A percentile compares a stretch with the other conserved stretches of the same genome.
Conservation (phyloP, 1,140 invertebrate species). For the Gryon sp. region DNA sequence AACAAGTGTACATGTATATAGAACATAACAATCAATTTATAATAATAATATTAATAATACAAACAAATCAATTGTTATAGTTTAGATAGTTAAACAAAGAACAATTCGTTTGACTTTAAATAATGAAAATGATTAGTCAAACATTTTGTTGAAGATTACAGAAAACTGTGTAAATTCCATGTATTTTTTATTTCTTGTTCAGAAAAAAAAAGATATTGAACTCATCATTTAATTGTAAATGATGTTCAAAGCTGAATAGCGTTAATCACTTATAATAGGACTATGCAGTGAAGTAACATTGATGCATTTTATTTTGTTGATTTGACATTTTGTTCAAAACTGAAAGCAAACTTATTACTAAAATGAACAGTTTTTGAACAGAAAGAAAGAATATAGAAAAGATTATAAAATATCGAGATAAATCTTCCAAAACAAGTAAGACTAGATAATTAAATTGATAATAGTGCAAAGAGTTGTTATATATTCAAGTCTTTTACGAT, state of each 20-base stretch:
- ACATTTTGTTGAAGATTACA: slow-evolving; percentile 33
- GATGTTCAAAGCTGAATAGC: slow-evolving; percentile 4
- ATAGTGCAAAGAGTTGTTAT: slow-evolving; percentile 8
- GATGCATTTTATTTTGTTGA: slow-evolving; percentile 19
- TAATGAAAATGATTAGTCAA: slow-evolving; percentile 1
- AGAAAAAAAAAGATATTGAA: slow-evolving; percentile 11
- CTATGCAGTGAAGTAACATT: slow-evolving; percentile 2
- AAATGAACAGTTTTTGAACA: too few relatives aligned
- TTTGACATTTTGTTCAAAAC: slow-evolving; percentile 13
- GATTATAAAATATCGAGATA: too few relatives aligned
- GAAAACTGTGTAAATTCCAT: slow-evolving; percentile 33
- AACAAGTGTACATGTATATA: slow-evolving; percentile 25
- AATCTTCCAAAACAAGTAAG: not conserved
- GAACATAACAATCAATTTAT: slow-evolving; percentile 39
- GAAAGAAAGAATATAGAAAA: too few relatives aligned
- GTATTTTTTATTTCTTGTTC: not conserved
- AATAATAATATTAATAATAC: slow-evolving; percentile 5
- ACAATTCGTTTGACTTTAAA: slow-evolving; percentile 4
- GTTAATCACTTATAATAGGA: slow-evolving; percentile 1
- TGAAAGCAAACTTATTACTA: slow-evolving; percentile 29
- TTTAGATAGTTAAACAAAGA: slow-evolving; percentile 14
- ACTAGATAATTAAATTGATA: slow-evolving; percentile 20
- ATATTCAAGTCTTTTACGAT: slow-evolving; percentile 14
- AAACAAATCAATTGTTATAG: slow-evolving; percentile 40
- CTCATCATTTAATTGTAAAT: slow-evolving; percentile 9